Evolutionary conservation across 2,113 vertebrate species (phyloP).

Genomic region (Pungitius pungitius): DNA sequence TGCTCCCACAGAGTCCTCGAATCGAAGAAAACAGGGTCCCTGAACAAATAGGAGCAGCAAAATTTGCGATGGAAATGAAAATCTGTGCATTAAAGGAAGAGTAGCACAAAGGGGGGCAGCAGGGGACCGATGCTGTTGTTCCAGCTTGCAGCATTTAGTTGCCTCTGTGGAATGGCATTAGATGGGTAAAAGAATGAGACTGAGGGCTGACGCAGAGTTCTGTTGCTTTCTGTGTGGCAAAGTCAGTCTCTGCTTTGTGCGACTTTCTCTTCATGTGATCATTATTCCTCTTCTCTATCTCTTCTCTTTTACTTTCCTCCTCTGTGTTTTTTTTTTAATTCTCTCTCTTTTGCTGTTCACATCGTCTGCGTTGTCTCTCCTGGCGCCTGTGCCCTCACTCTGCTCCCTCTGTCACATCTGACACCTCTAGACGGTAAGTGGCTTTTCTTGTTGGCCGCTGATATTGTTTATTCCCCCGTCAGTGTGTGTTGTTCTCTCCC

Average conservation of each 20-base stretch:
- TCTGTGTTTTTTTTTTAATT: constrained; percentile 7
- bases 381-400: constrained; percentile 77
- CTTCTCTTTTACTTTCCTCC: constrained; percentile 41
- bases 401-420: constrained; percentile 67
- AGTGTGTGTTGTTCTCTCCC: constrained; percentile 28
- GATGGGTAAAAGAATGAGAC: background rate
- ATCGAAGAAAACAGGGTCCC: constrained; percentile 2
- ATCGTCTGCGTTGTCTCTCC: constrained; percentile 77
- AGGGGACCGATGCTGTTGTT: background rate
- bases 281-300: constrained; percentile 52
- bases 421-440: constrained; percentile 82
- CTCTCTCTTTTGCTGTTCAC: constrained; percentile 64
- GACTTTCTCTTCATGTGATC: constrained; percentile 62
- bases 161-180: background rate
- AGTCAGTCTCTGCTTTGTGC: constrained; percentile 37
- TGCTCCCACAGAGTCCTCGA: constrained; percentile 4
- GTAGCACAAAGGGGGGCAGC: background rate
- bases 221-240: constrained; percentile 55
- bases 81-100: background rate
- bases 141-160: background rate
- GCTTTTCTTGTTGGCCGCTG: constrained; percentile 74
- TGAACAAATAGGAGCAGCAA: background rate
- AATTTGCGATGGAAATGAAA: background rate
- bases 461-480: constrained; percentile 37
- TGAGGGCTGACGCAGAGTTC: constrained; percentile 34